Evolutionary conservation across 2,113 vertebrate species (phyloP).

Genomic region (Procavia capensis): DNA sequence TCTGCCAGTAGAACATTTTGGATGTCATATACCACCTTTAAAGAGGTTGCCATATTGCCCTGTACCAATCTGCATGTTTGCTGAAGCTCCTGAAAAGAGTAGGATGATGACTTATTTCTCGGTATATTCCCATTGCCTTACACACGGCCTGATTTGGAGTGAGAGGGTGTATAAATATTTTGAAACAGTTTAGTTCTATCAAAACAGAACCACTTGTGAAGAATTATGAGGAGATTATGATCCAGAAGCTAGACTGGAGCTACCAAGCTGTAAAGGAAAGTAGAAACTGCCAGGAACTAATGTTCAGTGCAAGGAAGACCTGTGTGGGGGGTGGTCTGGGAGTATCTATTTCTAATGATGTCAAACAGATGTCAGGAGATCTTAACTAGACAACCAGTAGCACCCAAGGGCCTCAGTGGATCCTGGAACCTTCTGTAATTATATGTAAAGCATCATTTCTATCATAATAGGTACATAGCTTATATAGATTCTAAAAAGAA

Average conservation of each 20-base stretch:
- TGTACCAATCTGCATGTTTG: not conserved
- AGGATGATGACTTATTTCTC: not conserved
- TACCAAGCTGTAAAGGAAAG: conserved; percentile 28
- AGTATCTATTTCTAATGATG: not conserved
- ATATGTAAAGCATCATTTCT: not conserved
- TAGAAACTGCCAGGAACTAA: not conserved
- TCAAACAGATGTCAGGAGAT: not conserved
- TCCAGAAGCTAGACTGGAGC: not conserved
- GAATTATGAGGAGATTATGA: not conserved
- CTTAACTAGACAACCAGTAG: not conserved
- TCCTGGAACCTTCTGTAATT: not conserved
- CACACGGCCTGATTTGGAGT: not conserved
- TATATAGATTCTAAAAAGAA: not conserved
- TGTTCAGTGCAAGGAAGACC: not conserved
- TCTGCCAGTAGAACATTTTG: not conserved
- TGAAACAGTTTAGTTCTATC: not conserved
- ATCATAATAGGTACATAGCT: not conserved
- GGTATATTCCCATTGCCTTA: not conserved
- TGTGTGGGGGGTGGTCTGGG: too few relatives aligned
- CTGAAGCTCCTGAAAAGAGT: not conserved
- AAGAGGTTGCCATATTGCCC: not conserved
- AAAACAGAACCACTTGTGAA: not conserved
- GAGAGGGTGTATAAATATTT: conserved; percentile 7
- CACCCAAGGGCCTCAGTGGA: not conserved
- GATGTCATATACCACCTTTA: not conserved